Evolutionary conservation across 2,113 vertebrate species (phyloP), one percentile per base, ranked within the genome.

Genomic region (Phoxinus phoxinus): DNA sequence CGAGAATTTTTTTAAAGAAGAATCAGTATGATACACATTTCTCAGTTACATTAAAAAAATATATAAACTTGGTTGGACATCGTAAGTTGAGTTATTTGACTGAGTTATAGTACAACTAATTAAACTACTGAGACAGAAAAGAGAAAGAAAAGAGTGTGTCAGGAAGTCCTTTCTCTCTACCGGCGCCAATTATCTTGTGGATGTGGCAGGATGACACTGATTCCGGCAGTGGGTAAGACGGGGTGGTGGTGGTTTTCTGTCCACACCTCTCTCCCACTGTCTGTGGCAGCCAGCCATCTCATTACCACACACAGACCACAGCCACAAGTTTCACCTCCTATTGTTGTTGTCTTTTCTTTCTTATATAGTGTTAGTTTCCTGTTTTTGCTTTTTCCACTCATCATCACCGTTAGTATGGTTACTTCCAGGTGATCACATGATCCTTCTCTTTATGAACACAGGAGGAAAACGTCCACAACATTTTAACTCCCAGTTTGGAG

Each of bases 141-240:
- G 23, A 85, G 44, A 58, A 35, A 74, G 17, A 78, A 79, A 80
- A 76, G 67, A 27, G 2, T 58, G 9, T 73, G 74, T 87, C 53
- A 81, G 81, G 65, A 85, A 88, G 90, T 89, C 84, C 88, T 89
- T 79, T 90, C 89, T 89, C 87, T 90, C 87, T 91, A 89, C 90
- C 90, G 73, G 85, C 90, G 89, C 94, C 93, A 94, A 94, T 94
- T 94, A 93, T 91, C 88, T 93, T 81, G 87, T 65, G 53, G 89
- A 92, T 90, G 91, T 91, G 91, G 91, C 91, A 91, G 89, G 88
- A 87, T 23, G 88, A 91, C 90, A 88, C 87, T 2, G 71, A 89
- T 88, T 87, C 87, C 30, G 44, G 76, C 84, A 61, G 41, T 86
- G 83, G 89, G 90, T 91, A 90, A 81, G 91, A 89, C 73, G 74